Conservation (phyloP, 1,140 invertebrate species). For the Bombus turneri region DNA sequence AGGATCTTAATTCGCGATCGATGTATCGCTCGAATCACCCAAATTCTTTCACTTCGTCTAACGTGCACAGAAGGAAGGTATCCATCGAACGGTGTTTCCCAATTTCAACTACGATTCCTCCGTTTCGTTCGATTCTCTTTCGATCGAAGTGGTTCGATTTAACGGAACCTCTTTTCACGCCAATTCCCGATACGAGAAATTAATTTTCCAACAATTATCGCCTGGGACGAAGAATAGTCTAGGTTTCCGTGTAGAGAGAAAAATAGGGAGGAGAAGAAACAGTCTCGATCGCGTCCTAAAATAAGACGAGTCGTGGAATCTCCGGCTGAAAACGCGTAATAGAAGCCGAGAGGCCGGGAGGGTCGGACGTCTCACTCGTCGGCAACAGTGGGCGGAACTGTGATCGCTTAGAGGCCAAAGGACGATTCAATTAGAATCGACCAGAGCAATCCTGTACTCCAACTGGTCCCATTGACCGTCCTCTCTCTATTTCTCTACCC, state of each 20-base stretch:
- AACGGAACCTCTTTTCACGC: background rate
- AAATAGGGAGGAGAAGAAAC: background rate
- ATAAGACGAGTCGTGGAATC: constrained; percentile 58
- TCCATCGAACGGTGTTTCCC: background rate
- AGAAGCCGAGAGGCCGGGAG: constrained; percentile 53
- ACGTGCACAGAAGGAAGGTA: background rate
- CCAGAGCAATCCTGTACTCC: constrained; percentile 67
- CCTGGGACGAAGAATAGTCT: background rate
- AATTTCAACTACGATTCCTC: background rate
- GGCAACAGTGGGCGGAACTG: constrained; percentile 60
- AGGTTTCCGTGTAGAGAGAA: background rate
- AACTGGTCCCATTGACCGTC: constrained; percentile 63
- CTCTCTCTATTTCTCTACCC: constrained; percentile 11
- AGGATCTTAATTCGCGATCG: background rate
- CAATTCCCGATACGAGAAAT: constrained; percentile 29
- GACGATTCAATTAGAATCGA: constrained; percentile 76
- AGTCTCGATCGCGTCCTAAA: constrained; percentile 44
- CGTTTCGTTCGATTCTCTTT: background rate
- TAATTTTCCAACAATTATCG: constrained; percentile 48
- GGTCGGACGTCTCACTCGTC: constrained; percentile 64
- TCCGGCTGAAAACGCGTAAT: constrained; percentile 56
- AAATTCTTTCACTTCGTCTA: background rate
- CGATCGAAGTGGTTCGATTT: background rate
- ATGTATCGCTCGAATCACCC: background rate
- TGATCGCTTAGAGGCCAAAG: constrained; percentile 72